Percentiles rank a stretch among this genome's conserved stretches.
phyloP scores from a whole-genome alignment of 1,140 invertebrate species.

The Eufriesea mexicana region DNA sequence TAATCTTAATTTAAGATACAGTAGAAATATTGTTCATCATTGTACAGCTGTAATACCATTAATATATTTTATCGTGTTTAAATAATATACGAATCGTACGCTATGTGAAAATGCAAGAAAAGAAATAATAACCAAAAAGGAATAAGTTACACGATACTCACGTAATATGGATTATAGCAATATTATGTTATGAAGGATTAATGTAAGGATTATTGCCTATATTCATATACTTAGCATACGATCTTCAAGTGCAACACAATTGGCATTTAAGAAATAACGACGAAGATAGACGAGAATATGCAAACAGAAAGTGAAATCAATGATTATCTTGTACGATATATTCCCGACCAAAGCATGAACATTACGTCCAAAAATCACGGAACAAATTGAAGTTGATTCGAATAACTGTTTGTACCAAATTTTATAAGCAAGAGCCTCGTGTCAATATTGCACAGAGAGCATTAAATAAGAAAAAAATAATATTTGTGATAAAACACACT shows the following conservation, averaged over 20 bases:
- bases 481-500: conserved; percentile 17
- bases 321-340: conserved; percentile 27
- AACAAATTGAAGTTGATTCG: conserved; percentile 42
- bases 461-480: not conserved
- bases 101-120: conserved; percentile 26
- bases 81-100: conserved; percentile 10
- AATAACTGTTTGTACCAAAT: conserved; percentile 46
- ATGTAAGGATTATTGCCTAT: conserved; percentile 44
- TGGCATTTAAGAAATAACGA: not conserved
- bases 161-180: conserved; percentile 20
- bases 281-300: conserved; percentile 7
- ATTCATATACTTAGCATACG: conserved; percentile 33
- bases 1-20: conserved; percentile 53
- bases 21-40: conserved; percentile 32
- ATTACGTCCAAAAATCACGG: conserved; percentile 38
- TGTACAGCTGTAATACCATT: conserved; percentile 52
- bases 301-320: conserved; percentile 27
- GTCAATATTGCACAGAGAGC: conserved; percentile 7
- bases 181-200: conserved; percentile 18
- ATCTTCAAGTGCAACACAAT: conserved; percentile 10
- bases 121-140: conserved; percentile 2
- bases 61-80: conserved; percentile 33
- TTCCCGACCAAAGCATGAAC: conserved; percentile 39
- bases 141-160: conserved; percentile 14
- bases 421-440: conserved; percentile 28